Conservation (phyloP, 2,888 invertebrate species). For the Latrodectus hesperus region DNA sequence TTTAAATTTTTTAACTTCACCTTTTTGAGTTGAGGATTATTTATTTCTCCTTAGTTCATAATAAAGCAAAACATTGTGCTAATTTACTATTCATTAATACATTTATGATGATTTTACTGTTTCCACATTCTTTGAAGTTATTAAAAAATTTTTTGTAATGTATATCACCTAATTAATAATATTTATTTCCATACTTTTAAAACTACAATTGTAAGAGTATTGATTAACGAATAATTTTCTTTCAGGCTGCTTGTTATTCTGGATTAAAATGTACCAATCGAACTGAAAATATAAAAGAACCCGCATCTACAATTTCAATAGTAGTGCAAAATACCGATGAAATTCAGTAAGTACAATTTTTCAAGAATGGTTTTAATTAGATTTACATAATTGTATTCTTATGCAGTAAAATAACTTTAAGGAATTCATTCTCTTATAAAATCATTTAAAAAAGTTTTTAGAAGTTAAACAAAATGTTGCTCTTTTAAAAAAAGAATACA, state of each 20-base stretch:
- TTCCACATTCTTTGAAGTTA: background rate
- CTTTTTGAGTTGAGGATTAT: no score
- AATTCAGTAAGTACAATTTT: slow-evolving; percentile 36
- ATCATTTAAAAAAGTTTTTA: no score
- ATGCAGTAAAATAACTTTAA: no score
- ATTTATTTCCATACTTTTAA: background rate
- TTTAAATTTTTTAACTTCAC: no score
- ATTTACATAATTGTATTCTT: no score
- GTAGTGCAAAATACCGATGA: slow-evolving; percentile 52
- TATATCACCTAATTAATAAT: no score
- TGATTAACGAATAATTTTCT: background rate
- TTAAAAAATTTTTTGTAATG: no score
- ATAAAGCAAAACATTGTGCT: background rate
- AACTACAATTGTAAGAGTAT: background rate
- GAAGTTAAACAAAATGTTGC: no score
- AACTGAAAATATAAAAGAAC: slow-evolving; percentile 29
- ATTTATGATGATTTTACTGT: background rate
- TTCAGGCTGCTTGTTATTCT: slow-evolving; percentile 52
- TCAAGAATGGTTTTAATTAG: background rate
- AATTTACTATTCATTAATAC: background rate
- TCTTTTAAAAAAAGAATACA: no score
- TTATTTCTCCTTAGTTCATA: no score
- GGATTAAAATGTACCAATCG: slow-evolving; percentile 49
- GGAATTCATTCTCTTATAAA: no score
- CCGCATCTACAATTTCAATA: slow-evolving; percentile 14